A percentile compares a stretch with the other conserved stretches of the same genome.
These are phyloP conservation scores for Drosophila kurseongensis DNA, from an alignment of 1,140 invertebrate genomes.

Conservation along the genomic window DNA sequence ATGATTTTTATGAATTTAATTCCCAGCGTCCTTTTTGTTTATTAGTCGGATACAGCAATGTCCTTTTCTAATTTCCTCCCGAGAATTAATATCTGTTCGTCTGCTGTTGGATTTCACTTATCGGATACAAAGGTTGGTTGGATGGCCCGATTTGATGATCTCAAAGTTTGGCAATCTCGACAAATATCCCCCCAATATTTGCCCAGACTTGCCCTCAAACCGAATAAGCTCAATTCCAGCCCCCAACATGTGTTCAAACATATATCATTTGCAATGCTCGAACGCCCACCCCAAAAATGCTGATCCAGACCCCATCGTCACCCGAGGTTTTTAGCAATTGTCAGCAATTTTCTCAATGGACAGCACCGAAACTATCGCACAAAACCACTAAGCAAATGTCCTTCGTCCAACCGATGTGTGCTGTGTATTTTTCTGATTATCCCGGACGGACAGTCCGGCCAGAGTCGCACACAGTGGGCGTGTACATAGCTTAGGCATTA, in stretches of 20 bases:
- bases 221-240: slow-evolving; percentile 23
- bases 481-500: slow-evolving; percentile 80
- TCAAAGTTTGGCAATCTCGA: slow-evolving; percentile 30
- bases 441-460: slow-evolving; percentile 37
- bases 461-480: slow-evolving; percentile 67
- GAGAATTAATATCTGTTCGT: slow-evolving; percentile 50
- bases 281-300: slow-evolving; percentile 11
- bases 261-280: slow-evolving; percentile 56
- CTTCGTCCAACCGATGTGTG: slow-evolving; percentile 51
- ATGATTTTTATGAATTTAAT: slow-evolving; percentile 81
- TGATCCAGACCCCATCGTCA: slow-evolving; percentile 31
- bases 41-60: slow-evolving; percentile 76
- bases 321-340: slow-evolving; percentile 74
- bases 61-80: slow-evolving; percentile 78
- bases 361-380: slow-evolving; percentile 68
- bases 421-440: slow-evolving; percentile 83
- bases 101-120: slow-evolving; percentile 26
- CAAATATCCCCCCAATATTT: slow-evolving; percentile 18
- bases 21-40: slow-evolving; percentile 68
- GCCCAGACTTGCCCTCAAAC: slow-evolving; percentile 21
- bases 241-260: slow-evolving; percentile 40
- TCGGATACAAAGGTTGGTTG: slow-evolving; percentile 17
- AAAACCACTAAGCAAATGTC: slow-evolving; percentile 73
- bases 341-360: slow-evolving; percentile 77
- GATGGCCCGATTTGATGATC: slow-evolving; percentile 24